Evolutionary conservation across 2,888 invertebrate species (phyloP).

Genomic region (Euspilapteryx auroguttella): DNA sequence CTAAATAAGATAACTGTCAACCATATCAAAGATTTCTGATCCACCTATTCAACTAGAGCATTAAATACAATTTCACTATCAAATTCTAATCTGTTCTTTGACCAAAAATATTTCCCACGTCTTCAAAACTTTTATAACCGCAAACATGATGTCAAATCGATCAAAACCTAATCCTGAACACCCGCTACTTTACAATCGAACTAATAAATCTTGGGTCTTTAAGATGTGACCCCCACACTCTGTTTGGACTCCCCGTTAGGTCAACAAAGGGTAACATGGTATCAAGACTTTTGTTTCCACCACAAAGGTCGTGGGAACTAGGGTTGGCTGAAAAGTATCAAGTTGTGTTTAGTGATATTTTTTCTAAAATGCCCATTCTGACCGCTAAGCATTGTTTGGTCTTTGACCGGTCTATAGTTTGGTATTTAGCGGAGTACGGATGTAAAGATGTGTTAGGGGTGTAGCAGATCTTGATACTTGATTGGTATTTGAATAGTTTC

Average conservation of each 20-base stretch:
- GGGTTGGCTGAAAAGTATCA: conserved; percentile 13
- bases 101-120: conserved; percentile 2
- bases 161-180: conserved; percentile 15
- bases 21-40: too few relatives aligned
- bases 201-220: neutral
- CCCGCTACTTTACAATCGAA: neutral
- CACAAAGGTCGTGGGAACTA: conserved; percentile 33
- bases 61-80: too few relatives aligned
- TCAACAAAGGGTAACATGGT: too few relatives aligned
- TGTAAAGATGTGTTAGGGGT: conserved; percentile 5
- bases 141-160: conserved; percentile 12
- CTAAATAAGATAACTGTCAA: too few relatives aligned
- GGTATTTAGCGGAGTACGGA: conserved; percentile 29
- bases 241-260: conserved; percentile 5
- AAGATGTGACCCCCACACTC: neutral
- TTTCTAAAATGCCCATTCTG: conserved; percentile 24
- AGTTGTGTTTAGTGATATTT: conserved; percentile 17
- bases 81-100: too few relatives aligned
- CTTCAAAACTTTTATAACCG: neutral
- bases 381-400: conserved; percentile 35
- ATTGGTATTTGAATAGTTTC: too few relatives aligned
- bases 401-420: conserved; percentile 39
- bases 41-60: too few relatives aligned
- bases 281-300: conserved; percentile 31
- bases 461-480: conserved; percentile 22